phyloP scores from a whole-genome alignment of 2,888 invertebrate genomes.

The Rhingia rostrata region DNA sequence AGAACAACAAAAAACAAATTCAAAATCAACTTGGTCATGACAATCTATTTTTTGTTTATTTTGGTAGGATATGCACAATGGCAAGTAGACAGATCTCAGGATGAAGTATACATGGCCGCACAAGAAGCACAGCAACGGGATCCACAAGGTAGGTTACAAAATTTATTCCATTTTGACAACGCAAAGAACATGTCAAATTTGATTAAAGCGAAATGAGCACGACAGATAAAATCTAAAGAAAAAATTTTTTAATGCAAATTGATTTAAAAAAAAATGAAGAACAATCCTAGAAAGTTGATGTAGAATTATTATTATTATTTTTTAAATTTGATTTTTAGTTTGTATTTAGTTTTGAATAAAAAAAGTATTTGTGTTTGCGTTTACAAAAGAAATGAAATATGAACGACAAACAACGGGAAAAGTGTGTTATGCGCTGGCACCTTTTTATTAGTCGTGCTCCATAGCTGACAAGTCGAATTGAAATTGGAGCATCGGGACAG shows the following conservation, averaged over 20 bases:
- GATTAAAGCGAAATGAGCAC: slow-evolving; percentile 78
- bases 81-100: slow-evolving; percentile 93
- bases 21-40: neutral
- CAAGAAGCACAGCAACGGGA: slow-evolving; percentile 91
- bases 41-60: slow-evolving; percentile 37
- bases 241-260: slow-evolving; percentile 52
- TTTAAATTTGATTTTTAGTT: slow-evolving; percentile 40
- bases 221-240: slow-evolving; percentile 76
- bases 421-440: slow-evolving; percentile 32
- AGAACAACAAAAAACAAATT: slow-evolving; percentile 39
- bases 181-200: slow-evolving; percentile 63
- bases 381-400: slow-evolving; percentile 43
- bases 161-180: slow-evolving; percentile 74
- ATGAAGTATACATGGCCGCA: slow-evolving; percentile 92
- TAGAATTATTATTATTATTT: slow-evolving; percentile 52
- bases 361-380: slow-evolving; percentile 67
- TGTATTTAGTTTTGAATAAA: slow-evolving; percentile 61
- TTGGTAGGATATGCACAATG: slow-evolving; percentile 90
- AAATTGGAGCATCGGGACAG: slow-evolving; percentile 50
- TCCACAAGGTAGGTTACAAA: slow-evolving; percentile 91
- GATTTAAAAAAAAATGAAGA: slow-evolving; percentile 56
- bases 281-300: slow-evolving; percentile 67
- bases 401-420: slow-evolving; percentile 65
- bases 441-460: slow-evolving; percentile 74
- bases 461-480: slow-evolving; percentile 66